Base-by-base conservation (phyloP, 2,113 vertebrate genomes). In the Oxyruncus cristatus region DNA sequence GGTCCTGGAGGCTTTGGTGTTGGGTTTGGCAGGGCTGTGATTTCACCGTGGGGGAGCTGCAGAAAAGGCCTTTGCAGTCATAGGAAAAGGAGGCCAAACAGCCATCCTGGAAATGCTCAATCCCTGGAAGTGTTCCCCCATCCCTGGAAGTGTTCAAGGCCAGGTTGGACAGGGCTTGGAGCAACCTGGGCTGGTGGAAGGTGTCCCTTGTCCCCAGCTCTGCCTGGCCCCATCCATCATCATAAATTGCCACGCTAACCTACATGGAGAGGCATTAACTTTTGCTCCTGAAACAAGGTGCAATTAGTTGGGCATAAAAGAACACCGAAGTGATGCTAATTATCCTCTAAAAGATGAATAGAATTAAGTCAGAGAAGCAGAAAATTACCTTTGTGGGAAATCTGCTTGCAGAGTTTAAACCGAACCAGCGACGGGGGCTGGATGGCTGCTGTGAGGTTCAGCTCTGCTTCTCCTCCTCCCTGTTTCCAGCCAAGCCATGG, bases 371-470 rank as follows among this genome's bases (percentile, higher is more conserved):
- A 97, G 79, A 97, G 97, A 97, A 98, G 97, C 97, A 98, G 97
- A 98, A 98, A 98, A 98, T 98, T 97, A 97, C 96, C 76, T 98
- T 97, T 97, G 97, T 85, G 92, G 93, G 87, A 96, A 97, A 96
- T 95, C n/a, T n/a, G 92, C 92, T 91, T 91, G 79, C 66, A 78
- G 93, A 97, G 91, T 95, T 97, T 74, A 72, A 81, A 92, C 74
- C 5, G 16, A 92, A 79, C 68, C 65, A 44, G 52, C 3, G 16
- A 83, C 2, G 7, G 84, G n/a, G 65, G 70, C 73, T 35, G 61
- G 56, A 53, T 6, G 37, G 85, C 24, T 30, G 27, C 19, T 17
- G 4, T 3, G 6, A 59, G 67, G 67, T 20, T 32, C 81, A 85
- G 49, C 2, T 10, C 90, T 68, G 37, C 44, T 55, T 13, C 87